These are phyloP conservation scores for Corapipo altera DNA, from an alignment of 2,113 vertebrate genomes.

Conservation along the genomic window DNA sequence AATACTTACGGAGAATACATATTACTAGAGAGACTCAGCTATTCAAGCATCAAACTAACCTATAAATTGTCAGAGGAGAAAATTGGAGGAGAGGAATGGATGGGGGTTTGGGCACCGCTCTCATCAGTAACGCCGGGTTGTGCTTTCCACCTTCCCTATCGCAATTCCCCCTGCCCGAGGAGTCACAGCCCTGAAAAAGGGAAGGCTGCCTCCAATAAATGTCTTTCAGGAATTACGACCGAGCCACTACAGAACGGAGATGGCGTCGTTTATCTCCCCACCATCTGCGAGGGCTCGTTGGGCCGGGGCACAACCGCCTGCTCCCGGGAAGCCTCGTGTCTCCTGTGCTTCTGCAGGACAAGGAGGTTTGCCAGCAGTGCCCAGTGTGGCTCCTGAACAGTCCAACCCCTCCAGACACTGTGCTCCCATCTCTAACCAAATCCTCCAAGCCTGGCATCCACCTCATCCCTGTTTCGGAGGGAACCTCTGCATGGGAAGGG, in stretches of 20 bases:
- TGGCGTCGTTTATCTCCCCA: slow-evolving; percentile 65
- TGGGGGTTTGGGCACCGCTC: slow-evolving; percentile 50
- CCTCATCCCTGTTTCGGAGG: rapidly evolving
- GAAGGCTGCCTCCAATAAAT: slow-evolving; percentile 68
- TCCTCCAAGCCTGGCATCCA: not conserved
- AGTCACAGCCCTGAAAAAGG: slow-evolving; percentile 41
- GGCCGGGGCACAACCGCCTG: slow-evolving; percentile 36
- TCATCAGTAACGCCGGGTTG: slow-evolving; percentile 43
- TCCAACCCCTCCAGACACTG: rapidly evolving
- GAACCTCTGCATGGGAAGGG: rapidly evolving
- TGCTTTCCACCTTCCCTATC: slow-evolving; percentile 30
- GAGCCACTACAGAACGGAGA: slow-evolving; percentile 63
- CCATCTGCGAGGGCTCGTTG: slow-evolving; percentile 69
- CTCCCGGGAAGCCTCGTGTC: not conserved
- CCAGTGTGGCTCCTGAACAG: rapidly evolving
- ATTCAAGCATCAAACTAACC: slow-evolving; percentile 72
- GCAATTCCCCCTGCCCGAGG: slow-evolving; percentile 41
- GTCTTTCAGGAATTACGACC: slow-evolving; percentile 72
- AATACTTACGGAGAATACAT: slow-evolving; percentile 75
- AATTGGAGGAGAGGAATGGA: slow-evolving; percentile 67
- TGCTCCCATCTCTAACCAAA: rapidly evolving
- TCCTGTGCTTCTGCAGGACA: rapidly evolving
- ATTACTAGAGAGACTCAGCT: slow-evolving; percentile 71
- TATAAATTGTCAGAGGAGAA: slow-evolving; percentile 74
- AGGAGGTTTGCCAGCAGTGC: not conserved